Evolutionary conservation across 2,113 vertebrate genomes (phyloP), one percentile per base, ranked within the genome.

Genomic region (Nansenia antarctica): DNA sequence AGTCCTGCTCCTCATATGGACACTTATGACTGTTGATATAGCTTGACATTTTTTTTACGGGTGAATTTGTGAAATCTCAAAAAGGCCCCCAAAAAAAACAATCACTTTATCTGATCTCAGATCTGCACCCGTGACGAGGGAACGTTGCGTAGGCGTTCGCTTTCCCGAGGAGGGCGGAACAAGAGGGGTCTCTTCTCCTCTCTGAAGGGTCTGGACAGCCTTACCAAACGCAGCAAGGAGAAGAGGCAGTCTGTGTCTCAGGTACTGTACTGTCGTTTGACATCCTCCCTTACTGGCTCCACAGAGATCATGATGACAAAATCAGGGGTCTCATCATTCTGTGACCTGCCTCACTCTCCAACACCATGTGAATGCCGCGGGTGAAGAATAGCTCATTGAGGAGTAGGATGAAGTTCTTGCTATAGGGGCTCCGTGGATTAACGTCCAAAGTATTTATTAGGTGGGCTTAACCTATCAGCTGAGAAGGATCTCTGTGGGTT

Each of bases 81-180:
- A 15, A 15, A 47, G 30, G 9, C 57, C n/a, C 9, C 22, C 20
- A 26, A 12, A 18, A 32, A 18, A 6, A 34, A 20, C 7, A 31
- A 24, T 12, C 34, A 3, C 14, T 45, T 39, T 14, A 20, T 34
- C n/a, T 59, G 22, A 70, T 7, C 74, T 62, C 73, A 98, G 96
- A 94, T 97, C 52, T 96, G 96, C 79, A 98, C 95, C 27, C 91
- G 95, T 67, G 95, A 96, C 61, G 94, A 96, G 71, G 88, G 78
- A 37, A 87, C 90, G 35, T 71, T 96, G 73, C 89, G 93, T 79
- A 93, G 92, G 47, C 92, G 93, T 15, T 94, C 93, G 9, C 73
- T 94, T 72, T 92, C 91, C 0, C 93, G 94, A 66, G 89, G 86
- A 32, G 73, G 74, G 14, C 78, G 81, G 76, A 90, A 69, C 81